Evolutionary conservation across 1,140 invertebrate genomes (phyloP).

Genomic region (Drosophila punjabiensis): DNA sequence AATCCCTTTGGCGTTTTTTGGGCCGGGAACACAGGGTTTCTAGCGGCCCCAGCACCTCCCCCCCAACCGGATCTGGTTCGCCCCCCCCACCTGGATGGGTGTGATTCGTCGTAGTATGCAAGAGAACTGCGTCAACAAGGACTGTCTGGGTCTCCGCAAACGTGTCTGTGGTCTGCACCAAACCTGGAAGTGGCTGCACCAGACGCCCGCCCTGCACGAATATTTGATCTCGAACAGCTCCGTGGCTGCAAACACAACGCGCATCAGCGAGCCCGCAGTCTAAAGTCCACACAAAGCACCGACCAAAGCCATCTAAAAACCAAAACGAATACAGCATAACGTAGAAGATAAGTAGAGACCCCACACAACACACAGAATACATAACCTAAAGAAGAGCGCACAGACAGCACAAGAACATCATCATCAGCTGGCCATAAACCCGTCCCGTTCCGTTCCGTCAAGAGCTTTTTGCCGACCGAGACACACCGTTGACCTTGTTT

Average conservation of each 20-base stretch:
- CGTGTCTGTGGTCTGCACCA: slow-evolving; percentile 93
- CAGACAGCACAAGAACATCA: slow-evolving; percentile 38
- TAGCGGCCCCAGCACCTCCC: slow-evolving; percentile 40
- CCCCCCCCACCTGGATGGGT: slow-evolving; percentile 72
- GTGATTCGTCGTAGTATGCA: slow-evolving; percentile 85
- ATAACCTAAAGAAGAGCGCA: slow-evolving; percentile 25
- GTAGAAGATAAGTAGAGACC: slow-evolving; percentile 56
- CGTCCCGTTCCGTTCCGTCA: slow-evolving; percentile 44
- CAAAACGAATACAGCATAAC: slow-evolving; percentile 62
- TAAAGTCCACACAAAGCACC: slow-evolving; percentile 68
- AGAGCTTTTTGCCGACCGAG: slow-evolving; percentile 40
- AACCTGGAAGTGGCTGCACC: slow-evolving; percentile 97
- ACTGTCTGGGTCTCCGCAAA: slow-evolving; percentile 94
- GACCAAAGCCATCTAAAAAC: slow-evolving; percentile 60
- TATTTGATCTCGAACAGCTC: slow-evolving; percentile 92
- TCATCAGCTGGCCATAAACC: slow-evolving; percentile 28
- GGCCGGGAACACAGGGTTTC: slow-evolving; percentile 40
- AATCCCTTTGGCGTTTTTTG: slow-evolving; percentile 30
- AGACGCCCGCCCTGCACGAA: slow-evolving; percentile 94
- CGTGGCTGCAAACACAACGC: slow-evolving; percentile 87
- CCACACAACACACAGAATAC: slow-evolving; percentile 14
- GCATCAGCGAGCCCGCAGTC: slow-evolving; percentile 78
- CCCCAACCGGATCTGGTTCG: slow-evolving; percentile 29
- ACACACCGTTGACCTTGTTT: slow-evolving; percentile 70
- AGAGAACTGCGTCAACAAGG: slow-evolving; percentile 86